phyloP scores from a whole-genome alignment of 1,140 invertebrate species.

The Mylabris phalerata region DNA sequence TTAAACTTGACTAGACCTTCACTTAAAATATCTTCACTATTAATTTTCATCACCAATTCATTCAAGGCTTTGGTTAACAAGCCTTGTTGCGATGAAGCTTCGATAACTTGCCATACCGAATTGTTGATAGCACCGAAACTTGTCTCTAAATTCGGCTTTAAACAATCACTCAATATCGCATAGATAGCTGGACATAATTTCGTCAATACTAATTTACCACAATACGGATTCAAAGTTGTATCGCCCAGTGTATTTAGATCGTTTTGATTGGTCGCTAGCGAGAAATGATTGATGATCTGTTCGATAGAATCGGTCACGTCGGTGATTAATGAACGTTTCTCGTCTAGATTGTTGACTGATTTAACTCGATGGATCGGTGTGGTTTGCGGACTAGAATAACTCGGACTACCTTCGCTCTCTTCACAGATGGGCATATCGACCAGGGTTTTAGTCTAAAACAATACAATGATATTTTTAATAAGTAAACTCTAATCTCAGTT shows the following conservation, averaged over 20 bases:
- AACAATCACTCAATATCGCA: slow-evolving; percentile 72
- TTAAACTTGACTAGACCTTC: slow-evolving; percentile 84
- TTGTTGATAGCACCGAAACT: slow-evolving; percentile 81
- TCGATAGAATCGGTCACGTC: slow-evolving; percentile 61
- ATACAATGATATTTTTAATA: too few relatives aligned
- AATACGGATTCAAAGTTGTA: slow-evolving; percentile 51
- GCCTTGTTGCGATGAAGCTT: slow-evolving; percentile 80
- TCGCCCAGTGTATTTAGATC: slow-evolving; percentile 50
- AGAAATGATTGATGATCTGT: slow-evolving; percentile 55
- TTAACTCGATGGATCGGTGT: slow-evolving; percentile 33
- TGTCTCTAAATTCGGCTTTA: slow-evolving; percentile 72
- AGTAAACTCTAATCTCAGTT: background rate
- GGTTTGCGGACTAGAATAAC: slow-evolving; percentile 48
- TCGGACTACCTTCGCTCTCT: slow-evolving; percentile 52
- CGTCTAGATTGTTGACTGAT: slow-evolving; percentile 38
- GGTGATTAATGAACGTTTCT: slow-evolving; percentile 48
- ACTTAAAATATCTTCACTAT: slow-evolving; percentile 73
- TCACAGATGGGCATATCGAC: slow-evolving; percentile 55
- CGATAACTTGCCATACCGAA: slow-evolving; percentile 83
- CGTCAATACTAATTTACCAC: slow-evolving; percentile 63
- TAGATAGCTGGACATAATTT: slow-evolving; percentile 78
- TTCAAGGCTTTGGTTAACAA: slow-evolving; percentile 78
- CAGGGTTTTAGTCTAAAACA: slow-evolving; percentile 48
- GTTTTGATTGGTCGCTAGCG: slow-evolving; percentile 48
- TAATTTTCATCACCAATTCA: slow-evolving; percentile 78